Base-by-base conservation (phyloP, 2,888 invertebrate genomes). In the Philereme vetulata region DNA sequence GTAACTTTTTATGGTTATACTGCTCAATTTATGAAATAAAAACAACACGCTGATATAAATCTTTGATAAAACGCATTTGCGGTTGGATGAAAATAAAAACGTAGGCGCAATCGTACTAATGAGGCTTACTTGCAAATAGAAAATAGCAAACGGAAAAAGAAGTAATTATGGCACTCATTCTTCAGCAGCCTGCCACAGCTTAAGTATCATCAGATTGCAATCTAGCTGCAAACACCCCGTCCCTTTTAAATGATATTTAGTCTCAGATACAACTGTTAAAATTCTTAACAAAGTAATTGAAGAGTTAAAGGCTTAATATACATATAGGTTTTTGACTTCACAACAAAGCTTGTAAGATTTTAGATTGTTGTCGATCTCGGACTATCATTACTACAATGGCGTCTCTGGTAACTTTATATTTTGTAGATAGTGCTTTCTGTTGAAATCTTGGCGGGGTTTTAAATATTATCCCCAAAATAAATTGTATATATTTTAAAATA, bases 361-460 rank as follows among this genome's bases (percentile, higher is more conserved):
- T 78, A 83, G 78, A 76, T 77, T 66, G 65, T 61, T 21, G 21
- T 2, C 21, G 2, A 21, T 21, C 1, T 21, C 21, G 64, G 72
- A 33, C 80, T 84, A 83, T 85, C 78, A 84, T 80, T 78, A 78
- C 75, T 78, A 79, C 82, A 82, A 84, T 82, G 75, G 80, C 77
- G 66, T 76, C 78, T 84, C 84, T 81, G 72, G 78, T 81, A 85
- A 82, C 82, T 85, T 84, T 82, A 84, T 86, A 77, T 80, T 65
- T 80, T 78, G 76, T 81, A 80, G 78, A 84, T 80, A 76, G 77
- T 81, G 74, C 72, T 84, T 75, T 78, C 74, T 78, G 75, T 72
- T 61, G 72, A 77, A 80, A 77, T 81, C 79, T 88, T 88, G 88
- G 88, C 88, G 82, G 75, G 80, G 79, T 82, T 85, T 88, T 88